Evolutionary conservation across 1,140 invertebrate species (phyloP).

Genomic region (Trichoplusia ni): DNA sequence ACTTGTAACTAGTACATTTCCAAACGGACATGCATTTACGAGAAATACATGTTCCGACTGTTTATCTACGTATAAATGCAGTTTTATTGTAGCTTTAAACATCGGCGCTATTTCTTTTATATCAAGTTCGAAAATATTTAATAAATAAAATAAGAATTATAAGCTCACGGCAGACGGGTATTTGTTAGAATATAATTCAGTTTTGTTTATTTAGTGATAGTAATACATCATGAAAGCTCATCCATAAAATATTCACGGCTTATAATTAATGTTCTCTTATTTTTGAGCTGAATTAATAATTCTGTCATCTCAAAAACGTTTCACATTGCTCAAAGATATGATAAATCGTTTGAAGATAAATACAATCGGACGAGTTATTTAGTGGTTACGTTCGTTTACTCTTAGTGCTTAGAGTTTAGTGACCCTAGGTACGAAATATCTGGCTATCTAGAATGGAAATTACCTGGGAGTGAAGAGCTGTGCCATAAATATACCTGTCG

Average conservation of each 20-base stretch:
- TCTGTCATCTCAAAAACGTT: background rate
- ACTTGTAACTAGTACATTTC: background rate
- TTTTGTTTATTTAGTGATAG: too few relatives aligned
- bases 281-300: slow-evolving; percentile 2
- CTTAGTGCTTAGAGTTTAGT: background rate
- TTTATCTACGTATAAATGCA: too few relatives aligned
- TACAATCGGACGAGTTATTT: slow-evolving; percentile 12
- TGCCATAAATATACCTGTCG: slow-evolving; percentile 5
- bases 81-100: too few relatives aligned
- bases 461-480: background rate
- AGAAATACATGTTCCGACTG: background rate
- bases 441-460: background rate
- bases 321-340: background rate
- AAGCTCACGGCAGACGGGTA: too few relatives aligned
- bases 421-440: slow-evolving; percentile 6
- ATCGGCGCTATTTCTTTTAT: too few relatives aligned
- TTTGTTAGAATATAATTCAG: too few relatives aligned
- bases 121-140: too few relatives aligned
- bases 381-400: background rate
- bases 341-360: slow-evolving; percentile 18
- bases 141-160: too few relatives aligned
- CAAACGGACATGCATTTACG: slow-evolving; percentile 2
- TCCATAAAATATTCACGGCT: background rate
- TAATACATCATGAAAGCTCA: background rate
- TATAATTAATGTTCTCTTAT: background rate